Conservation (phyloP, 1,140 invertebrate species). For the Dinothrombium tinctorium region DNA sequence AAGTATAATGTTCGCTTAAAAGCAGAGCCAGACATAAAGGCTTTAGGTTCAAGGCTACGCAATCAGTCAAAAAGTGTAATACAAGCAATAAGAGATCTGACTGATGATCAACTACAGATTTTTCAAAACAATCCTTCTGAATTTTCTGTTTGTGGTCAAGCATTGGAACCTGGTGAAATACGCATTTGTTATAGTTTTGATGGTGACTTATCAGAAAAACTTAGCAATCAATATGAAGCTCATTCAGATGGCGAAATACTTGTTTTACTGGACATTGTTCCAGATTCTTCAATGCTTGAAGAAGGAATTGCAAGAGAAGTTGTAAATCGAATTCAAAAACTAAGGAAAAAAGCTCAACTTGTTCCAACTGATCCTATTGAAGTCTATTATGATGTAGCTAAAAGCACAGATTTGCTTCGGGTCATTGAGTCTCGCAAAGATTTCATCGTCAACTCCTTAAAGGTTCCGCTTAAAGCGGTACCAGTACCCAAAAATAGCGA, state of each 20-base stretch:
- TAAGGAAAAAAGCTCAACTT: conserved; percentile 83
- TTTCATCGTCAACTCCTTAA: too few species aligned
- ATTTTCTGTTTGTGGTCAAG: conserved; percentile 39
- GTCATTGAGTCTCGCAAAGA: too few species aligned
- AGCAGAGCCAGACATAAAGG: conserved; percentile 77
- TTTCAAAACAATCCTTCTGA: conserved; percentile 7
- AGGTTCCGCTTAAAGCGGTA: too few species aligned
- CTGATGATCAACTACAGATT: conserved; percentile 6
- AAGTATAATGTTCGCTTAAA: conserved; percentile 76
- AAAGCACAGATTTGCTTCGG: too few species aligned
- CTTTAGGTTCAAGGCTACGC: conserved; percentile 62
- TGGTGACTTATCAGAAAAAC: conserved; percentile 30
- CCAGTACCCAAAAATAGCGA: too few species aligned
- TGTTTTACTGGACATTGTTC: conserved; percentile 28
- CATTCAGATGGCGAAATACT: conserved; percentile 48
- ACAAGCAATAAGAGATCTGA: conserved; percentile 40
- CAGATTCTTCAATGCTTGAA: conserved; percentile 66
- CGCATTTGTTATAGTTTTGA: conserved; percentile 54
- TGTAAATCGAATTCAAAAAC: conserved; percentile 84
- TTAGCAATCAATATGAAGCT: conserved; percentile 52
- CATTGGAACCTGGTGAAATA: conserved; percentile 52
- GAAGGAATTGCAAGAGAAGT: conserved; percentile 82
- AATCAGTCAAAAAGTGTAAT: conserved; percentile 67
- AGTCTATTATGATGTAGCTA: conserved; percentile 65
- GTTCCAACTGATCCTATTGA: conserved; percentile 71